Conservation (phyloP, 2,888 invertebrate genomes). For the Cephus sareptanus region DNA sequence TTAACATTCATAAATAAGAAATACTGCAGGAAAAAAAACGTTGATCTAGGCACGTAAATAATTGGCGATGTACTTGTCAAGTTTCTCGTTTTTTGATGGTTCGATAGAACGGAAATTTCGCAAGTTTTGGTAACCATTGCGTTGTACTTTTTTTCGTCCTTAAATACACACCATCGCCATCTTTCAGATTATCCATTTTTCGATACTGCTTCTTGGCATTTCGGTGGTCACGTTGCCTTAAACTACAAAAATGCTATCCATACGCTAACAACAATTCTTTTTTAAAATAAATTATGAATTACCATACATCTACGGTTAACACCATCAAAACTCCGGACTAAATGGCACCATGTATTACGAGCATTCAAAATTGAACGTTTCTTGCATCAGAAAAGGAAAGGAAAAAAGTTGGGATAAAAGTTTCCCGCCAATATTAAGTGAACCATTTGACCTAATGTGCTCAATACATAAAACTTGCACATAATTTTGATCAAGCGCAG, state of each 20-base stretch:
- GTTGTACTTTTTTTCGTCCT: no score
- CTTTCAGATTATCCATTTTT: background rate
- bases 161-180: no score
- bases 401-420: no score
- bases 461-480: no score
- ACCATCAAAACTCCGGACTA: background rate
- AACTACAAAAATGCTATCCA: conserved; percentile 16
- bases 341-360: background rate
- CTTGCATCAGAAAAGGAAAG: background rate
- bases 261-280: conserved; percentile 17
- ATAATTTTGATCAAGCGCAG: no score
- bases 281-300: background rate
- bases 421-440: no score
- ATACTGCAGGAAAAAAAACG: conserved; percentile 27
- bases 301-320: background rate
- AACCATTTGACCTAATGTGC: no score
- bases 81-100: background rate
- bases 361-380: background rate
- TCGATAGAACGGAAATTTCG: background rate
- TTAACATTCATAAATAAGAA: conserved; percentile 19
- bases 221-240: background rate
- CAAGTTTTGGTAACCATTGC: no score
- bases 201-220: background rate
- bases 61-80: conserved; percentile 39
- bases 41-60: conserved; percentile 42